phyloP scores from a whole-genome alignment of 2,888 invertebrate genomes.

The Acanthacorydalis orientalis region DNA sequence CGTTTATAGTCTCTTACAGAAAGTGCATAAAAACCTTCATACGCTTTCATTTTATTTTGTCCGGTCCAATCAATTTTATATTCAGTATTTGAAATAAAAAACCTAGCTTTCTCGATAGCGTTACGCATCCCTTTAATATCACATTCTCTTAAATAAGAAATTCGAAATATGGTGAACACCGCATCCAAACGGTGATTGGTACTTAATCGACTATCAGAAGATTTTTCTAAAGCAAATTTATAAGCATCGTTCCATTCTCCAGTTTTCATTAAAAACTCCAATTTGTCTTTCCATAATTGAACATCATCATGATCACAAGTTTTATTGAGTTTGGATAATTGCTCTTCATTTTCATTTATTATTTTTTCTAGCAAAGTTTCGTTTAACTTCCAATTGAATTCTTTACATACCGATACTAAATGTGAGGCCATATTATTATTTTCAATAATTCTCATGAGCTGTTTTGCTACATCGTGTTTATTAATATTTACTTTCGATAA shows the following conservation, averaged over 20 bases:
- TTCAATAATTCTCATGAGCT: constrained; percentile 2
- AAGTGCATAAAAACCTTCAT: constrained; percentile 48
- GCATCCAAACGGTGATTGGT: constrained; percentile 22
- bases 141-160: constrained; percentile 20
- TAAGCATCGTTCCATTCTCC: constrained; percentile 22
- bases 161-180: constrained; percentile 24
- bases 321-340: constrained; percentile 14
- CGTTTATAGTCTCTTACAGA: constrained; percentile 47
- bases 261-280: constrained; percentile 24
- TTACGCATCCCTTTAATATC: constrained; percentile 14
- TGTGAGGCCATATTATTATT: constrained; percentile 39
- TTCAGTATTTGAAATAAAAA: constrained; percentile 15
- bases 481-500: background rate
- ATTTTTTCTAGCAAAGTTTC: constrained; percentile 17
- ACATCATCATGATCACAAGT: constrained; percentile 15
- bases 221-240: constrained; percentile 20
- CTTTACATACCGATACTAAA: constrained; percentile 36
- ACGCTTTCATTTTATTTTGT: constrained; percentile 51
- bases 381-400: constrained; percentile 31
- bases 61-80: constrained; percentile 60
- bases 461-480: background rate
- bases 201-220: constrained; percentile 18
- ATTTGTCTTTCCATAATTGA: constrained; percentile 20
- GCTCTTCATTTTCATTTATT: constrained; percentile 14
- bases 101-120: constrained; percentile 8